Percentiles rank a stretch among this genome's conserved stretches.
These are phyloP conservation scores for Nycticryphes semicollaris DNA, from an alignment of 2,113 vertebrate genomes.

Conservation along the genomic window DNA sequence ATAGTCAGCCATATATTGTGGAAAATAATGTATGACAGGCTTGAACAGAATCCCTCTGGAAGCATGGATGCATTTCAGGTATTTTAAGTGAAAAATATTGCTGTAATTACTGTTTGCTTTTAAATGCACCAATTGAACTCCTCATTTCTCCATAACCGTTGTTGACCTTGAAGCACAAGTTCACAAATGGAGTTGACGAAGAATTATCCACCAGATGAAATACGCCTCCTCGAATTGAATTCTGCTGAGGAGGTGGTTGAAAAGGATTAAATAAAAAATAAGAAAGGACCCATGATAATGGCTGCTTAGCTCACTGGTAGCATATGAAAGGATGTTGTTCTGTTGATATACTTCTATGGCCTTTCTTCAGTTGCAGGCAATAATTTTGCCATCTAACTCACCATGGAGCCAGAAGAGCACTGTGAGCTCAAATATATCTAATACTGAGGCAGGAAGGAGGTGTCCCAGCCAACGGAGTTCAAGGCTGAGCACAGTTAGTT, in stretches of 20 bases:
- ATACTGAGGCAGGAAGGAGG: background rate
- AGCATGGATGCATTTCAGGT: background rate
- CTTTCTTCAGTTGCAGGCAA: slow-evolving; percentile 25
- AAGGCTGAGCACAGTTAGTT: background rate
- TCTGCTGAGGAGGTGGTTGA: background rate
- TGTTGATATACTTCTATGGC: background rate
- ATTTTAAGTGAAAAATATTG: background rate
- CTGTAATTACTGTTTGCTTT: slow-evolving; percentile 8
- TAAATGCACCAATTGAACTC: background rate
- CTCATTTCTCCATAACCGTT: background rate
- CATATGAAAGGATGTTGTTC: background rate
- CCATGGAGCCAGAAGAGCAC: background rate
- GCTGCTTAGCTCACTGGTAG: background rate
- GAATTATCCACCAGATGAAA: background rate
- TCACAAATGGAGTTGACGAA: background rate
- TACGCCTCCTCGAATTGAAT: background rate
- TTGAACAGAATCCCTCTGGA: background rate
- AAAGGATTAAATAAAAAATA: background rate
- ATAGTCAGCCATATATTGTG: background rate
- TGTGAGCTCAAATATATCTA: slow-evolving; percentile 3
- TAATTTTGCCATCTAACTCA: slow-evolving; percentile 29
- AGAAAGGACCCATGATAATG: background rate
- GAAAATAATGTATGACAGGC: background rate
- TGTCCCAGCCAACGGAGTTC: background rate
- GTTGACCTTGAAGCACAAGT: background rate